Conservation (phyloP, 1,140 invertebrate species). For the Eulimnadia texana region DNA sequence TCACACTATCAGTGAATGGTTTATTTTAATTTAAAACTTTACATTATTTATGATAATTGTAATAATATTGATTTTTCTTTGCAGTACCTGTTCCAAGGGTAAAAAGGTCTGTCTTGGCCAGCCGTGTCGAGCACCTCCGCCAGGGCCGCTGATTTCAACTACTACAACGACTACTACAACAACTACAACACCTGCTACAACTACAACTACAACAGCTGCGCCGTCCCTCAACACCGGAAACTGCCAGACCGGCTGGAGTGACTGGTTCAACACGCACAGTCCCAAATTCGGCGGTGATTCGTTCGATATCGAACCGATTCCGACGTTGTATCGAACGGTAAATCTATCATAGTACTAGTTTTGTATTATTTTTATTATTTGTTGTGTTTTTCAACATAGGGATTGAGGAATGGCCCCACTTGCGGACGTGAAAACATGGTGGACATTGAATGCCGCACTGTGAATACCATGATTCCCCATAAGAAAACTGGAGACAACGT, state of each 20-base stretch:
- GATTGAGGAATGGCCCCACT: constrained; percentile 4
- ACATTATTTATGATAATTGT: constrained; percentile 1
- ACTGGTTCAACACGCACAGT: constrained; percentile 51
- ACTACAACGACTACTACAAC: background rate
- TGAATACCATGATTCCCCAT: constrained; percentile 38
- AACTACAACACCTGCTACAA: constrained; percentile 31
- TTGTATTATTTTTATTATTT: background rate
- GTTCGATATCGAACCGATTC: constrained; percentile 46
- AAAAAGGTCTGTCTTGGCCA: constrained; percentile 50
- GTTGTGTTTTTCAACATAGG: constrained; percentile 7
- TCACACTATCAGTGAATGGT: too few relatives aligned
- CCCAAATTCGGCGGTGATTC: constrained; percentile 23
- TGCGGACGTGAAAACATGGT: constrained; percentile 44
- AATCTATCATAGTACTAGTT: background rate
- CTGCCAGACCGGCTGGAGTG: constrained; percentile 53
- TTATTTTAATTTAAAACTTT: constrained; percentile 13
- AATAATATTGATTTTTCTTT: background rate
- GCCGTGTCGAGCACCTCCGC: constrained; percentile 27
- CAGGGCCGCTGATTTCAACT: background rate
- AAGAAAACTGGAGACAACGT: constrained; percentile 55
- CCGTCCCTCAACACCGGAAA: constrained; percentile 20
- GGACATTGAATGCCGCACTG: constrained; percentile 56
- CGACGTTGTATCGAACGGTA: constrained; percentile 21
- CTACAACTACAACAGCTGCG: constrained; percentile 23
- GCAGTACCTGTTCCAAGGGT: constrained; percentile 45